Evolutionary conservation across 1,140 invertebrate species (phyloP).

Genomic region (Melipona quadrifasciata): DNA sequence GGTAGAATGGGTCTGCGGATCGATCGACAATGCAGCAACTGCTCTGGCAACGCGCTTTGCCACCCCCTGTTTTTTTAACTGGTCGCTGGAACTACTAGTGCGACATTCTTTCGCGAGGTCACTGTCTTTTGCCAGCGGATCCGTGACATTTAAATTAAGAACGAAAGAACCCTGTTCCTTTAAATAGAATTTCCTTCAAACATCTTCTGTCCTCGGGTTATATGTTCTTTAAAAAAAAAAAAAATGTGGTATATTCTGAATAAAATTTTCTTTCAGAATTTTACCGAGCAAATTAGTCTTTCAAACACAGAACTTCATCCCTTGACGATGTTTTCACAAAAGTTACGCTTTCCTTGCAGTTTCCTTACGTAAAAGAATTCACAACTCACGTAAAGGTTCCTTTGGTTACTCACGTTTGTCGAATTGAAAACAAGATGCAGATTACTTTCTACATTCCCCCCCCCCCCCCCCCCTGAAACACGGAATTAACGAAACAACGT

Average conservation of each 20-base stretch:
- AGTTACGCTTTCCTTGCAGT: background rate
- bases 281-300: conserved; percentile 18
- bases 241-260: background rate
- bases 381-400: background rate
- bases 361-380: background rate
- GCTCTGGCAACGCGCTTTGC: conserved; percentile 29
- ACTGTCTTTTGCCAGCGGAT: conserved; percentile 2
- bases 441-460: background rate
- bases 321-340: background rate
- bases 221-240: background rate
- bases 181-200: background rate
- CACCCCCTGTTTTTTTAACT: conserved; percentile 24
- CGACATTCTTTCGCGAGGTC: background rate
- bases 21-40: conserved; percentile 51
- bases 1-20: conserved; percentile 34
- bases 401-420: background rate
- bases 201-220: too few relatives aligned
- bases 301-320: background rate
- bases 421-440: background rate
- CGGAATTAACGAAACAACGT: too few relatives aligned
- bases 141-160: background rate
- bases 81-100: background rate
- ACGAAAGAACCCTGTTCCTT: background rate
- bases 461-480: background rate
- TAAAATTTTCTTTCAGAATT: background rate